phyloP scores from a whole-genome alignment of 2,797 vertebrate species.

The Malacoctenus gilli region DNA sequence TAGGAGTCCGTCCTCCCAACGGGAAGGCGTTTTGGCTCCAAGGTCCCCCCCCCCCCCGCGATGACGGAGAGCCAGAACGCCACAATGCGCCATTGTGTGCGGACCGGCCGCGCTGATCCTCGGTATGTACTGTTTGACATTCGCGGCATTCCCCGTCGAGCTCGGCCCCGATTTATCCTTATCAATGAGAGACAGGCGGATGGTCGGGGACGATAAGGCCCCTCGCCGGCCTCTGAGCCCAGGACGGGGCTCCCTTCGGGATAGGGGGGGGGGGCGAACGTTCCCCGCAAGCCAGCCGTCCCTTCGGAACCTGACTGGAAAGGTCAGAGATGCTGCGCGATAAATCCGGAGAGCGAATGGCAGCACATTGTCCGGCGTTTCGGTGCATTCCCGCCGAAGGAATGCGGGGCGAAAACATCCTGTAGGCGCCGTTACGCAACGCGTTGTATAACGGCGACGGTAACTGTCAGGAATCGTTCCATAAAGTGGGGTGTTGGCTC shows the following conservation, averaged over 20 bases:
- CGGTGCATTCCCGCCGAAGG: conserved; percentile 37
- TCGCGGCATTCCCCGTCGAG: conserved; percentile 61
- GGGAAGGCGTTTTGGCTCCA: conserved; percentile 24
- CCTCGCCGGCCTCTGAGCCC: conserved; percentile 41
- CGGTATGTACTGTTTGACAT: conserved; percentile 58
- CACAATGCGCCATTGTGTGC: conserved; percentile 67
- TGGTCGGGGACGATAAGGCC: conserved; percentile 59
- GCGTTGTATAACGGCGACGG: too few relatives aligned
- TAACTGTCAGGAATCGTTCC: too few relatives aligned
- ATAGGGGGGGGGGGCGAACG: conserved; percentile 48
- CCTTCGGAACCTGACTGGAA: conserved; percentile 56
- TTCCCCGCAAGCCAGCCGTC: conserved; percentile 35
- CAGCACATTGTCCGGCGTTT: conserved; percentile 49
- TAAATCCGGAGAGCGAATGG: conserved; percentile 51
- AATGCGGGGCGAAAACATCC: conserved; percentile 49
- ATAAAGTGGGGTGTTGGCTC: too few relatives aligned
- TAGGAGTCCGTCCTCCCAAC: conserved; percentile 7
- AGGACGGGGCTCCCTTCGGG: conserved; percentile 37
- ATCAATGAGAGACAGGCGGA: conserved; percentile 69
- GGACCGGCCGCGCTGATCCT: conserved; percentile 31
- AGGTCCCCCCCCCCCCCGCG: conserved; percentile 49
- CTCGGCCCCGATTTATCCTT: conserved; percentile 63
- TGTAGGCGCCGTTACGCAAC: conserved; percentile 22
- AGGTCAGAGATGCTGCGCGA: conserved; percentile 62
- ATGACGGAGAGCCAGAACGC: conserved; percentile 27